These are phyloP conservation scores for Mirounga angustirostris DNA, from an alignment of 2,113 vertebrate species.

Conservation along the genomic window DNA sequence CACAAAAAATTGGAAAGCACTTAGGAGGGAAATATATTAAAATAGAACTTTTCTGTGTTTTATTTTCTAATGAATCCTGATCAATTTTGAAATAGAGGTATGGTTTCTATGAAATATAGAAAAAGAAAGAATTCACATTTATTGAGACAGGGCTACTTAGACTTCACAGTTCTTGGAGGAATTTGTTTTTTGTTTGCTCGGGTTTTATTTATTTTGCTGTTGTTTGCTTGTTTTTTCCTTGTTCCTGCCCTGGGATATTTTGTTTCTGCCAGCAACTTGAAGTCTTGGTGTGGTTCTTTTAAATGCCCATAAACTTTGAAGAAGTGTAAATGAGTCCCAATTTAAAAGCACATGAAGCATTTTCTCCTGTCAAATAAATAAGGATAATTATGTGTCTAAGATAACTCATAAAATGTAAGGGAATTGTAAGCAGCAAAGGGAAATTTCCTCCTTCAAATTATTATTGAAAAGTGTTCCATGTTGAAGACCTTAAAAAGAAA, in stretches of 20 bases:
- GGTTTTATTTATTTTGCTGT: constrained; percentile 65
- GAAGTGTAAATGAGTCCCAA: constrained; percentile 72
- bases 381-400: constrained; percentile 72
- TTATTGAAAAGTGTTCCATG: constrained; percentile 46
- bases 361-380: constrained; percentile 63
- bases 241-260: constrained; percentile 60
- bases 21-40: constrained; percentile 47
- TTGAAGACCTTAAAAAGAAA: constrained; percentile 58
- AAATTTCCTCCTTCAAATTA: constrained; percentile 51
- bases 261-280: constrained; percentile 70
- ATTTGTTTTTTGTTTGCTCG: constrained; percentile 53
- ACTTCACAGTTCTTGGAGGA: constrained; percentile 43
- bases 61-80: constrained; percentile 49
- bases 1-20: neutral
- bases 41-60: neutral
- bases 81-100: constrained; percentile 57
- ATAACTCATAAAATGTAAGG: constrained; percentile 72
- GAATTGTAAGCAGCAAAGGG: constrained; percentile 59
- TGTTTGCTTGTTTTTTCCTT: constrained; percentile 66
- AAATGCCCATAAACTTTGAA: constrained; percentile 67
- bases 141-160: constrained; percentile 16
- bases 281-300: constrained; percentile 68
- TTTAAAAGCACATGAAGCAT: constrained; percentile 67
- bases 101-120: constrained; percentile 27
- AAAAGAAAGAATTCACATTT: constrained; percentile 48